Evolutionary conservation across 2,797 vertebrate genomes (phyloP).

Genomic region (Vipera ursinii): DNA sequence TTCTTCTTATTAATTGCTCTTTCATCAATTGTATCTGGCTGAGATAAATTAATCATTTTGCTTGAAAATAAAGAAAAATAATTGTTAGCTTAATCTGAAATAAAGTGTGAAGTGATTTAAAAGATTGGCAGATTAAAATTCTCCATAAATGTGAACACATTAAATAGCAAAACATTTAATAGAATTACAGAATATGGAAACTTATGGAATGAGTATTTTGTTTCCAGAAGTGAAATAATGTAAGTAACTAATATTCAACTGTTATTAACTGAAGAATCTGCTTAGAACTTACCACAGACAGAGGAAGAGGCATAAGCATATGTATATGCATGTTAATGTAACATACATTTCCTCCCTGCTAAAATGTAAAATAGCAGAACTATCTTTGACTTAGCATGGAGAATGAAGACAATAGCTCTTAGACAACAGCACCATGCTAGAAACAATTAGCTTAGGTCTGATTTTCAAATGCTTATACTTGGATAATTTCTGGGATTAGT

Average conservation of each 20-base stretch:
- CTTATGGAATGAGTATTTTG: neutral
- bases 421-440: neutral
- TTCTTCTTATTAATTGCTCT: constrained; percentile 96
- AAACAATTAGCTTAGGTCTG: neutral
- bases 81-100: constrained; percentile 31
- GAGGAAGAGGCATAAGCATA: neutral
- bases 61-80: constrained; percentile 68
- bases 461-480: neutral
- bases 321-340: neutral
- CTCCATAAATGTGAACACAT: neutral
- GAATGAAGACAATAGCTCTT: neutral
- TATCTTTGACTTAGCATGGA: neutral
- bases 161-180: neutral
- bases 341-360: neutral
- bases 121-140: neutral
- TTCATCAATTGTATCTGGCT: constrained; percentile 95
- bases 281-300: neutral
- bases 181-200: neutral
- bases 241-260: neutral
- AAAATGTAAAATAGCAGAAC: neutral
- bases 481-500: neutral
- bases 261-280: neutral
- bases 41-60: constrained; percentile 97
- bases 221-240: neutral
- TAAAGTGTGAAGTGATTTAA: neutral